Evolutionary conservation across 2,113 vertebrate genomes (phyloP), one percentile per base, ranked within the genome.

Genomic region (Podiceps cristatus): DNA sequence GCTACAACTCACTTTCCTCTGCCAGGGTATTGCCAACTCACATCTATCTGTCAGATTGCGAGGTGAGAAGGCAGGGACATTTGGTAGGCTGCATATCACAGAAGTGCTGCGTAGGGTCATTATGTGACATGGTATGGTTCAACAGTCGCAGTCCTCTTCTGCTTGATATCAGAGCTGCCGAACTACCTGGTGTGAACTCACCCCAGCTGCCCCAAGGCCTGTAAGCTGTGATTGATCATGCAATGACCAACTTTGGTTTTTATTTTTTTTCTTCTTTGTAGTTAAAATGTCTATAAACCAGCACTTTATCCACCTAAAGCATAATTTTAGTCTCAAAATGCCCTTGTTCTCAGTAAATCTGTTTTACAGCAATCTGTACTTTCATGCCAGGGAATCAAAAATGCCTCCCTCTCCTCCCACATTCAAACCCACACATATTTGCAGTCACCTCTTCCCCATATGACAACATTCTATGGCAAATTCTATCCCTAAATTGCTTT

Each of bases 101-200:
- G 6, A 86, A 53, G n/a, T 59, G 13, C 28, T 7, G 0, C 4
- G 0, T 72, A 62, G 37, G 16, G 37, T 64, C 33, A 7, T 49
- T 53, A 27, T 45, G 76, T 76, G 53, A 45, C 8, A 5, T 0
- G 0, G 5, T 28, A 14, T 10, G 9, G 23, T 66, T 33, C 23
- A 66, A 62, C 33, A 67, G 15, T 25, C 1, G 0, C 17, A 45
- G 9, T 64, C 18, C 23, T 73, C 15, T 78, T 92, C n/a, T 68
- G 16, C 29, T 76, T 79, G 13, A 8, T 53, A 13, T 23, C 49
- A 93, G n/a, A 64, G 58, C 29, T 72, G 24, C 33, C 22, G 28
- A 49, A 29, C 18, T 58, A 11, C 11, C 29, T 58, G 8, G 4
- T 45, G 24, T 35, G 27, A 86, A 23, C 14, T 89, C 45, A 63